Conservation (phyloP, 2,797 vertebrate genomes). For the Lepus oiostolus region DNA sequence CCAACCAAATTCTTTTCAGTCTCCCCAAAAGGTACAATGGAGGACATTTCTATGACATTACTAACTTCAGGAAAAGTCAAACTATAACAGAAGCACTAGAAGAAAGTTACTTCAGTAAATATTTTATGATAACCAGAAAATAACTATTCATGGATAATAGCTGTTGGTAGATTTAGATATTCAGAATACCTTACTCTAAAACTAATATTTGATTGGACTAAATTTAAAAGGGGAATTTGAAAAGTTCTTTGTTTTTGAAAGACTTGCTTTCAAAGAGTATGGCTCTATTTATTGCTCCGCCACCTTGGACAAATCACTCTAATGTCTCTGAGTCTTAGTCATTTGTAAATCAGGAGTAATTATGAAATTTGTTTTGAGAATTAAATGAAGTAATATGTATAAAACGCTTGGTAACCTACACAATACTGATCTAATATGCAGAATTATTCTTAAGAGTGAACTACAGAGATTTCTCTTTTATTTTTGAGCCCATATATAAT, state of each 20-base stretch:
- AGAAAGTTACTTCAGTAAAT: not conserved
- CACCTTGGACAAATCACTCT: not conserved
- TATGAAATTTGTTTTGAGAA: conserved; percentile 2
- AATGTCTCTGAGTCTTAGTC: not conserved
- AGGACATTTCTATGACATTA: not conserved
- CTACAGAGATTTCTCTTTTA: not conserved
- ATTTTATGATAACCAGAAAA: conserved; percentile 21
- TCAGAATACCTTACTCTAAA: conserved; percentile 52
- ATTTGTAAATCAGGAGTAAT: conserved; percentile 41
- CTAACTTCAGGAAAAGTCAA: not conserved
- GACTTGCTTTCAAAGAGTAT: not conserved
- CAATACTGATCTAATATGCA: not conserved
- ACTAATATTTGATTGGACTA: not conserved
- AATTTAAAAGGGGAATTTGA: conserved; percentile 11
- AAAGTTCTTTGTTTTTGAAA: conserved; percentile 2
- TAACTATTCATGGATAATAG: not conserved
- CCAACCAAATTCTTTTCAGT: not conserved
- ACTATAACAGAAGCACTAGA: not conserved
- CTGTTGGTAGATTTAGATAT: not conserved
- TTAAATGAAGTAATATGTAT: not conserved
- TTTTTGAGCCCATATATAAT: not conserved
- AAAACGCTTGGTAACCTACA: not conserved
- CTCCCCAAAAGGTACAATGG: not conserved
- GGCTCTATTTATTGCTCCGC: not conserved
- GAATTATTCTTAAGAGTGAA: not conserved